These are phyloP conservation scores for Ormyrus thymus DNA, from an alignment of 2,888 invertebrate species.

Conservation along the genomic window DNA sequence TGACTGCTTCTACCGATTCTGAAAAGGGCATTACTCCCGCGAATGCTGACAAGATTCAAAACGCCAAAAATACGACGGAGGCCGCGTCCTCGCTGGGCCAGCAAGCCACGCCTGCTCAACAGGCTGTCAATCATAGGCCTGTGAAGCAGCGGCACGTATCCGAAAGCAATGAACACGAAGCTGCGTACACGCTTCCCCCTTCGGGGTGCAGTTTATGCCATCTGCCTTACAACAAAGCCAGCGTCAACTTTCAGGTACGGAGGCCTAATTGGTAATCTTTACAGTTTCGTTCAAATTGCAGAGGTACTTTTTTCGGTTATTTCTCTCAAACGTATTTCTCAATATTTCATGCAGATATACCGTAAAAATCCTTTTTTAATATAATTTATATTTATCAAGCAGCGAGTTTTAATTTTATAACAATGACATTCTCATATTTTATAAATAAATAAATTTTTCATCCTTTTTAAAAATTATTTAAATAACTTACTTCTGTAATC, in stretches of 20 bases:
- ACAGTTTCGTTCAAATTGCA: too few relatives aligned
- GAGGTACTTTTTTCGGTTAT: too few relatives aligned
- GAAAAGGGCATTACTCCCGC: slow-evolving; percentile 57
- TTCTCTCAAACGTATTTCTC: too few relatives aligned
- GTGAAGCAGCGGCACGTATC: slow-evolving; percentile 60
- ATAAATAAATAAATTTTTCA: too few relatives aligned
- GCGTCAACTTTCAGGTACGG: slow-evolving; percentile 80
- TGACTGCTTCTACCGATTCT: slow-evolving; percentile 77
- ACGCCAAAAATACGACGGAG: neutral
- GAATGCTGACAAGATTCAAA: neutral
- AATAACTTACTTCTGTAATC: neutral
- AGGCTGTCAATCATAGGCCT: slow-evolving; percentile 54
- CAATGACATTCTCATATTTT: too few relatives aligned
- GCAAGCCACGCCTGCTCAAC: neutral
- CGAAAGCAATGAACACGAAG: slow-evolving; percentile 72
- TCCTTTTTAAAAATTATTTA: neutral
- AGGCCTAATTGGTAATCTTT: too few relatives aligned
- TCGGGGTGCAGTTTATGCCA: slow-evolving; percentile 81
- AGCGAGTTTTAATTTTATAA: neutral
- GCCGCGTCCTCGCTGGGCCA: neutral
- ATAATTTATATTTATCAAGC: too few relatives aligned
- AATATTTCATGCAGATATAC: too few relatives aligned
- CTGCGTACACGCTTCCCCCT: slow-evolving; percentile 71
- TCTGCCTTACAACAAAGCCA: slow-evolving; percentile 83
- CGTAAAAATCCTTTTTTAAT: too few relatives aligned